These are phyloP conservation scores for Piprites chloris DNA, from an alignment of 2,113 vertebrate species.

Conservation along the genomic window DNA sequence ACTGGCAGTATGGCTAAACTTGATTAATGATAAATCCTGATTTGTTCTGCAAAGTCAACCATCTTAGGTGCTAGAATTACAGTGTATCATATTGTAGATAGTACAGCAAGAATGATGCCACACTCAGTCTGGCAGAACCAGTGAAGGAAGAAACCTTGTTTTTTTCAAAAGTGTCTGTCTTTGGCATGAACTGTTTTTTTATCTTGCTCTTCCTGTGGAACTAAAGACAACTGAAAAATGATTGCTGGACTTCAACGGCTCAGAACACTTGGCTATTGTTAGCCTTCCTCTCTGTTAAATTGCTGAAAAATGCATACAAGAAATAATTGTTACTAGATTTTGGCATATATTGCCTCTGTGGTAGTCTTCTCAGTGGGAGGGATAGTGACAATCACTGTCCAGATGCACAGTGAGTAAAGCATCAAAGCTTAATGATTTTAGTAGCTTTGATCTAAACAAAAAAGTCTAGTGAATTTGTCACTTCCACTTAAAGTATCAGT, in stretches of 20 bases:
- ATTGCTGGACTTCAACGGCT: not conserved
- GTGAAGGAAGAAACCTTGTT: not conserved
- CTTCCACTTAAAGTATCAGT: not conserved
- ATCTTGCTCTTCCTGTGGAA: not conserved
- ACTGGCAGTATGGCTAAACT: not conserved
- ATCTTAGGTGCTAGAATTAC: not conserved
- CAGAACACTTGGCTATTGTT: constrained; percentile 19
- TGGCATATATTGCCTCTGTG: not conserved
- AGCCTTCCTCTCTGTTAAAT: not conserved
- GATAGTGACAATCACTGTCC: not conserved
- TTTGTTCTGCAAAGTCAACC: not conserved
- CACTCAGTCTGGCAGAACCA: not conserved
- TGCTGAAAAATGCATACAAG: not conserved
- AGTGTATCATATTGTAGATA: not conserved
- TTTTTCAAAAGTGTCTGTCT: not conserved
- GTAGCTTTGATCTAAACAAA: not conserved
- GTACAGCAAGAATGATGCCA: not conserved
- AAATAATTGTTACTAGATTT: constrained; percentile 10
- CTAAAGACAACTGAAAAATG: not conserved
- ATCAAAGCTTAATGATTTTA: not conserved
- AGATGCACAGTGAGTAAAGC: not conserved
- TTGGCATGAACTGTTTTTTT: not conserved
- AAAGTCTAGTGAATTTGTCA: not conserved
- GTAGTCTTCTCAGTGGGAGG: not conserved
- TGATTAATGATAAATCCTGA: not conserved